Base-by-base conservation (phyloP, 2,797 vertebrate genomes). In the Oryzias dopingdopingensis region DNA sequence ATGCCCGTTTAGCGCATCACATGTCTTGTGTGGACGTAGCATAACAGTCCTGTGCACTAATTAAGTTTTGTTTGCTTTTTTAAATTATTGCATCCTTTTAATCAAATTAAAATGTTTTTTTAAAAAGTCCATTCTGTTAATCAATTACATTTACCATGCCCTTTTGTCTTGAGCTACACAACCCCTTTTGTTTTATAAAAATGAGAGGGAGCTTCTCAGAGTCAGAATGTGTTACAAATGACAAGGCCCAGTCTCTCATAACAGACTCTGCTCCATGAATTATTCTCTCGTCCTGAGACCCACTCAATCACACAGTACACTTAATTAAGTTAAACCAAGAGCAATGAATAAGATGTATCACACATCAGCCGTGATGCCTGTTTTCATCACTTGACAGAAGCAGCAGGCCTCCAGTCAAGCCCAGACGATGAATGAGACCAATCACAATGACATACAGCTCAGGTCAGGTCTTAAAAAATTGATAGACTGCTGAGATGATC, bases 291-390 rank as follows among this genome's bases (percentile, higher is more conserved):
- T 85, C 86, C 77, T n/a, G 52, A 67, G 65, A 62, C 69, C 67
- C 45, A 32, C 67, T 90, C 84, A 81, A 84, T 90, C 89, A 90
- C 72, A 62, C 73, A 42, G 61, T 70, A 65, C 77, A 82, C 65
- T 85, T 89, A 89, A 90, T 90, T 87, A 89, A 83, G 84, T 90
- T 89, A 85, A 86, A 88, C 83, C 83, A 67, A 75, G 76, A 78
- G 84, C 86, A 88, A 88, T 87, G 88, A 89, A 89, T 79, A 84
- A 80, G 81, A 87, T 47, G 32, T 53, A 83, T 52, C 78, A 84
- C 76, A 77, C 78, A 70, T 82, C 78, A 56, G 66, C 70, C 23
- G 77, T 57, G 76, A 82, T 78, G 80, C 74, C 67, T 70, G 64
- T 76, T 65, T 63, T 77, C 82, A 74, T 76, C 74, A 26, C 55